phyloP scores from a whole-genome alignment of 2,888 invertebrate genomes.

The Argyresthia goedartella region DNA sequence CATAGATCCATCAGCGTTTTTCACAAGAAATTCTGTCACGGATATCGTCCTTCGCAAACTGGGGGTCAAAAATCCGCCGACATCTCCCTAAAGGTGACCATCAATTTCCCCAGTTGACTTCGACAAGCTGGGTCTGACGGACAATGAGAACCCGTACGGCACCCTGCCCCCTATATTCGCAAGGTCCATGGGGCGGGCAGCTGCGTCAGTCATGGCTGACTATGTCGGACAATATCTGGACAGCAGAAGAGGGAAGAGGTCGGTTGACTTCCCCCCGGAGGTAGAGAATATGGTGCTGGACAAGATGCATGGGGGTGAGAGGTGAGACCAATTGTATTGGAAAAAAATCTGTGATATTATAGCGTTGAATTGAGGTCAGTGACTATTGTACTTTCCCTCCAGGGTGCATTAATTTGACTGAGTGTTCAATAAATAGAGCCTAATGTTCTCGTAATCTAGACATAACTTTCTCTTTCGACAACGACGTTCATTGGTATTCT shows the following conservation, averaged over 20 bases:
- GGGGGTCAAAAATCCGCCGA: not conserved
- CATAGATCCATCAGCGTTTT: not conserved
- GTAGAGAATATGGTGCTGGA: constrained; percentile 41
- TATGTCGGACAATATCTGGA: constrained; percentile 81
- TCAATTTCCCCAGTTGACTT: constrained; percentile 76
- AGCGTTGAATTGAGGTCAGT: too few species aligned
- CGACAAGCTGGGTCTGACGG: constrained; percentile 87
- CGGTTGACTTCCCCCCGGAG: constrained; percentile 37
- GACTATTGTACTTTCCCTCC: too few species aligned
- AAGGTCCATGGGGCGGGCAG: constrained; percentile 81
- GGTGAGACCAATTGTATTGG: constrained; percentile 30
- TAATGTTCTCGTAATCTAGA: not conserved
- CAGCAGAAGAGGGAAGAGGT: constrained; percentile 67
- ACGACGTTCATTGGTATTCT: constrained; percentile 1
- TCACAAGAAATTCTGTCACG: not conserved
- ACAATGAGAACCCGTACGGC: constrained; percentile 89
- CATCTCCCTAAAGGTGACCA: not conserved
- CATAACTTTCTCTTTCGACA: constrained; percentile 1
- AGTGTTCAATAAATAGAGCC: too few species aligned
- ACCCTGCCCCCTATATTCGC: constrained; percentile 82
- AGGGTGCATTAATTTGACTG: too few species aligned
- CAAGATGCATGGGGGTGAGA: constrained; percentile 84
- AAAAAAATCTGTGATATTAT: too few species aligned
- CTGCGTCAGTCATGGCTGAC: constrained; percentile 77
- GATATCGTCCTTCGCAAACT: not conserved